phyloP scores from a whole-genome alignment of 1,140 invertebrate genomes.

The Pissodes strobi region DNA sequence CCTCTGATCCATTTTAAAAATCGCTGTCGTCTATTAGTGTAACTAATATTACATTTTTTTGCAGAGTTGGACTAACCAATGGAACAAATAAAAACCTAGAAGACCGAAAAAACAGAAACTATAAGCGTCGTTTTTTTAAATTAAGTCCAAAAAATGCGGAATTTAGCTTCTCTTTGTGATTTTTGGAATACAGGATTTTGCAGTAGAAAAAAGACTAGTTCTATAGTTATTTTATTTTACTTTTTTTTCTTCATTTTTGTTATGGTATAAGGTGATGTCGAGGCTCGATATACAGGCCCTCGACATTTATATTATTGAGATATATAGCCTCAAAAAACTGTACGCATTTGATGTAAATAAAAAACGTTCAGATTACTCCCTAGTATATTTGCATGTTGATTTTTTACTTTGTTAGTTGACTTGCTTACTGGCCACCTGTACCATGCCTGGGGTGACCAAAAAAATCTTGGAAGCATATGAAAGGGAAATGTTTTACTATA shows the following conservation, averaged over 20 bases:
- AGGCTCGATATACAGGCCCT: constrained; percentile 37
- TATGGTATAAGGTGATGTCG: constrained; percentile 36
- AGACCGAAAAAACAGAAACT: constrained; percentile 34
- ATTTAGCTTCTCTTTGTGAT: constrained; percentile 51
- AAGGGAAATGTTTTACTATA: too few species aligned
- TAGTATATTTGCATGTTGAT: constrained; percentile 52
- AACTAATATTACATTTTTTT: constrained; percentile 32
- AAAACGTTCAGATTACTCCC: constrained; percentile 42
- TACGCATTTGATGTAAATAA: constrained; percentile 50
- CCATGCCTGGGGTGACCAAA: too few species aligned
- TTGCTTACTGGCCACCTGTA: too few species aligned
- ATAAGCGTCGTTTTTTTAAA: constrained; percentile 47
- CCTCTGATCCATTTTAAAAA: too few species aligned
- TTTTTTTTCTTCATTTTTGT: constrained; percentile 25
- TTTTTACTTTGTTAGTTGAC: constrained; percentile 39
- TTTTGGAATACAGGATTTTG: constrained; percentile 49
- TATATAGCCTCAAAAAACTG: constrained; percentile 25
- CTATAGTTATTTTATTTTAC: constrained; percentile 34
- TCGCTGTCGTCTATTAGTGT: neutral
- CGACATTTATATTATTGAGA: constrained; percentile 17
- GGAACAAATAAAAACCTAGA: constrained; percentile 49
- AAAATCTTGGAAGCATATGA: too few species aligned
- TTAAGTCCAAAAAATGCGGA: constrained; percentile 48
- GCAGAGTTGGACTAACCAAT: constrained; percentile 52
- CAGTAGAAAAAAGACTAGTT: constrained; percentile 34